A percentile compares a stretch with the other conserved stretches of the same genome.
These are phyloP conservation scores for Sceliomorpha sp. DNA, from an alignment of 2,888 invertebrate species.

Conservation along the genomic window DNA sequence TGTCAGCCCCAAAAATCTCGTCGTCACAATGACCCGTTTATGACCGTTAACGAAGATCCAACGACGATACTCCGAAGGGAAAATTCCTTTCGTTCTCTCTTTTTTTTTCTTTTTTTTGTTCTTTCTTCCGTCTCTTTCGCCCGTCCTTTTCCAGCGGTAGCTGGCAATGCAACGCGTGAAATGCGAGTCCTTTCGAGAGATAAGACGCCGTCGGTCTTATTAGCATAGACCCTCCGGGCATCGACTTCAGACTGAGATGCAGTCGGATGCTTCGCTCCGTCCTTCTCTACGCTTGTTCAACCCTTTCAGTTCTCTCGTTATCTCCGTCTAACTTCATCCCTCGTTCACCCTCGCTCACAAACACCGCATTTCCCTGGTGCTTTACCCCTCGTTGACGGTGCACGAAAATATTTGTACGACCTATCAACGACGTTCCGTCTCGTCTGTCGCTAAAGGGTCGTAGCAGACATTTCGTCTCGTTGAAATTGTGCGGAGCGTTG, in stretches of 20 bases:
- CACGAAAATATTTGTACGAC: constrained; percentile 55
- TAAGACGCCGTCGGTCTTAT: constrained; percentile 46
- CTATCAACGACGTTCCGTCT: constrained; percentile 48
- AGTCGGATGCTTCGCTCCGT: constrained; percentile 8
- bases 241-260: constrained; percentile 36
- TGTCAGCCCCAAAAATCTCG: no score
- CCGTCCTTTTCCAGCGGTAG: no score
- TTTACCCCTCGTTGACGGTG: constrained; percentile 45
- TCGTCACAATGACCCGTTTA: no score
- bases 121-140: constrained; percentile 15
- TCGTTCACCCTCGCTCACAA: constrained; percentile 46
- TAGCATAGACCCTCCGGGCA: constrained; percentile 49
- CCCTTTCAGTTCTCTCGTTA: constrained; percentile 34
- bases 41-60: no score
- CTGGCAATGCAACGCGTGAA: constrained; percentile 40
- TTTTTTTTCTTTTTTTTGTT: constrained; percentile 10
- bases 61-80: no score
- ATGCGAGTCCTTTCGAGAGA: constrained; percentile 42
- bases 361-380: constrained; percentile 42
- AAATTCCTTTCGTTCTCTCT: background rate
- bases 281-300: constrained; percentile 22
- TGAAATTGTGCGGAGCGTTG: constrained; percentile 2
- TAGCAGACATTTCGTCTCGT: constrained; percentile 32
- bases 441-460: constrained; percentile 42
- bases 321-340: constrained; percentile 33